Conservation (phyloP, 1,140 invertebrate species). For the Scaptomyza graminum region DNA sequence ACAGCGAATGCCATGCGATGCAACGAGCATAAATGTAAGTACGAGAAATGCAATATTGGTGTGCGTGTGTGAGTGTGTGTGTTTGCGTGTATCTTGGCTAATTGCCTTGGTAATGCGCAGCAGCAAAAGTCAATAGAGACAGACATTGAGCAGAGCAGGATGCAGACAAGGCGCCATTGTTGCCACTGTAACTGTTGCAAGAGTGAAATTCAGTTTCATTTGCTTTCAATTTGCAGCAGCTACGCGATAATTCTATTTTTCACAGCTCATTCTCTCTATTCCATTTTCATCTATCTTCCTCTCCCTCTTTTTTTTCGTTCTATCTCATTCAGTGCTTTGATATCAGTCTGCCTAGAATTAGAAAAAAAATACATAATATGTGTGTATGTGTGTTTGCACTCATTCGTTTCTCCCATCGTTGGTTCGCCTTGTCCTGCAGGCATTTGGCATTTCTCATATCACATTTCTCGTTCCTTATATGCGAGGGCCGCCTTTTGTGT, state of each 20-base stretch:
- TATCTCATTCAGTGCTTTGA: neutral
- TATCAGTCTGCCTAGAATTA: slow-evolving; percentile 9
- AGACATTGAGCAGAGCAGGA: slow-evolving; percentile 7
- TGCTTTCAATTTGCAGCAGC: slow-evolving; percentile 74
- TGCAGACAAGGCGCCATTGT: slow-evolving; percentile 1
- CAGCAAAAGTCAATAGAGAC: slow-evolving; percentile 46
- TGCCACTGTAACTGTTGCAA: slow-evolving; percentile 8
- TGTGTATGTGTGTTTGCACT: slow-evolving; percentile 1
- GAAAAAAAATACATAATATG: slow-evolving; percentile 12
- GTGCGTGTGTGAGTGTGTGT: slow-evolving; percentile 4
- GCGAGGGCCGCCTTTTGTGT: slow-evolving; percentile 4
- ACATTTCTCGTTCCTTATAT: slow-evolving; percentile 7
- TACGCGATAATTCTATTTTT: slow-evolving; percentile 55
- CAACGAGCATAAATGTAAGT: slow-evolving; percentile 80
- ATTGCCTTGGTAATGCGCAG: slow-evolving; percentile 60
- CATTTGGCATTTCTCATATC: slow-evolving; percentile 38
- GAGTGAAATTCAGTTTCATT: slow-evolving; percentile 63
- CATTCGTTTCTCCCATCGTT: slow-evolving; percentile 9
- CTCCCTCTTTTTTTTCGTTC: neutral
- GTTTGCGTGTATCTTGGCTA: slow-evolving; percentile 56
- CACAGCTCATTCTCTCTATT: slow-evolving; percentile 32
- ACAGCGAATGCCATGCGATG: slow-evolving; percentile 78
- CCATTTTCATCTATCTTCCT: neutral
- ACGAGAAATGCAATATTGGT: slow-evolving; percentile 18
- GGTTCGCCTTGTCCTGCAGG: slow-evolving; percentile 16